Evolutionary conservation across 2,888 invertebrate species (phyloP), one percentile per base, ranked within the genome.

Genomic region (Trimorus sp.): DNA sequence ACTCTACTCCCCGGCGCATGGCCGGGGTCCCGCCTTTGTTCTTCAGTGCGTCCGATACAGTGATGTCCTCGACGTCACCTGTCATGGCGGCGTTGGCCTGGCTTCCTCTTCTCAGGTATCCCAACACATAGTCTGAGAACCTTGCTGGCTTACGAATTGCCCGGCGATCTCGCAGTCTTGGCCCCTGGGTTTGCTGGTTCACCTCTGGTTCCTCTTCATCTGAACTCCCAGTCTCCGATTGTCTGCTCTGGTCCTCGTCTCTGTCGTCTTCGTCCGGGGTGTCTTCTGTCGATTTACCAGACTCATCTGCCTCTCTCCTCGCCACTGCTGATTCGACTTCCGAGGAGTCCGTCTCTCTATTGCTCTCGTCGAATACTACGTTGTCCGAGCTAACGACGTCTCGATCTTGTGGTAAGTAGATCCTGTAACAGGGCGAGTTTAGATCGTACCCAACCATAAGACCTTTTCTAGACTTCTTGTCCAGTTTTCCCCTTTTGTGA

Each of bases 391-490:
- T 45, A 45, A 45, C n/a, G 6, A 51, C 51, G 6, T 51, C 51
- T 3, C 15, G 12, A 74, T 82, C 2, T 26, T 73, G n/a, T 86
- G 86, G 0, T 7, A 40, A 65, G 49, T 83, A 85, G 0, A 85
- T 65, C 79, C 84, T 81, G 45, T 82, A 86, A 6, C 85, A 38
- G 7, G 82, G 83, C n/a, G 83, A 75, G 15, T 87, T 84, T n/a
- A 83, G 26, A 37, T 88, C 86, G 40, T 87, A 87, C 0, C 51
- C 51, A 1, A 51, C 51, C 2, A 51, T 3, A 1, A 51, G 3
- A 14, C 51, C 51, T 54, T 54, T 54, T 9, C 15, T 15, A 1
- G 53, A 54, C 15, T 54, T 54, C 5, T n/a, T n/a, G 8, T 54
- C 53, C 9, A 56, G n/a, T 14, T 54, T 69, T 16, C 40, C 12